These are phyloP conservation scores for Athalia circularis DNA, from an alignment of 2,888 invertebrate species.

Conservation along the genomic window DNA sequence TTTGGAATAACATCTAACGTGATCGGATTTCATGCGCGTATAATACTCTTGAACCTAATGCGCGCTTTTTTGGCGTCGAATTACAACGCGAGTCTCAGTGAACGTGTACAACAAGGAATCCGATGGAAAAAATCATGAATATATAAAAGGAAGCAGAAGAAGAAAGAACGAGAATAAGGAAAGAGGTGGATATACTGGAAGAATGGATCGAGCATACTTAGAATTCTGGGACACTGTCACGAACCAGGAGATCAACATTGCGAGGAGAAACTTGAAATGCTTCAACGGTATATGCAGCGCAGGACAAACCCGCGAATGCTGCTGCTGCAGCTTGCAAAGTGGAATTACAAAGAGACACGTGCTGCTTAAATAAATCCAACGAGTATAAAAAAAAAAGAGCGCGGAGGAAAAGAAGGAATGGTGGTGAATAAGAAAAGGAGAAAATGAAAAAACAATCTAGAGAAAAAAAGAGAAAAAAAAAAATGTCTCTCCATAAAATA, in stretches of 20 bases:
- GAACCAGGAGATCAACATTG: background rate
- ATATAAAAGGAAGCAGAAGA: too few species aligned
- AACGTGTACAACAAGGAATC: too few species aligned
- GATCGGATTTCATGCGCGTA: constrained; percentile 41
- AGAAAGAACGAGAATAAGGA: too few species aligned
- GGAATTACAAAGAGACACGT: constrained; percentile 43
- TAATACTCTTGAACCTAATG: background rate
- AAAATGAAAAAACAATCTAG: background rate
- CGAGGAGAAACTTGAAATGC: background rate
- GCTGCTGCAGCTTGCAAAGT: constrained; percentile 36
- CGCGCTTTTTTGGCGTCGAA: too few species aligned
- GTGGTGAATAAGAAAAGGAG: background rate
- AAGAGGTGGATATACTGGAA: too few species aligned
- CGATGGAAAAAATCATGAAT: too few species aligned
- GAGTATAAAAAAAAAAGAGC: constrained; percentile 25
- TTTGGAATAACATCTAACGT: constrained; percentile 49
- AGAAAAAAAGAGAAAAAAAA: constrained; percentile 5
- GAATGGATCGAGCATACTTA: too few species aligned
- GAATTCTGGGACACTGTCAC: too few species aligned
- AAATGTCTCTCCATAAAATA: constrained; percentile 44
- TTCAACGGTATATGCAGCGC: too few species aligned
- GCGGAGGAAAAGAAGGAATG: background rate
- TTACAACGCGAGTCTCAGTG: too few species aligned
- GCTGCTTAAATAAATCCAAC: constrained; percentile 40
- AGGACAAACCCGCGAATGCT: background rate